Percentiles rank a stretch among this genome's conserved stretches.
phyloP scores from a whole-genome alignment of 2,888 invertebrate species.

The Auanema freiburgensis region DNA sequence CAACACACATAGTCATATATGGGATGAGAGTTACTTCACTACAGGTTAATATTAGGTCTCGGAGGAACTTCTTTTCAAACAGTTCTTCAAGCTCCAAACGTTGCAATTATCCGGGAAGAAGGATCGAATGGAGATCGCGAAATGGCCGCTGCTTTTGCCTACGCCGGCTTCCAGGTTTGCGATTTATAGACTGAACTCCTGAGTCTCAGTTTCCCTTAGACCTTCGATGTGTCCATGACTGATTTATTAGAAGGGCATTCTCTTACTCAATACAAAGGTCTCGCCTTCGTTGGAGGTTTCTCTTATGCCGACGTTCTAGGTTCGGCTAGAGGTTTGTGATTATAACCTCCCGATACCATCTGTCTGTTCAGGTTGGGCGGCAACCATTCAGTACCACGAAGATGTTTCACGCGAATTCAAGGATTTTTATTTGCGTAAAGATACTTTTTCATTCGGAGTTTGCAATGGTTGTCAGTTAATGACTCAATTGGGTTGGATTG shows the following conservation, averaged over 20 bases:
- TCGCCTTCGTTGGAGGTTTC: constrained; percentile 97
- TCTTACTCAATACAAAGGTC: constrained; percentile 69
- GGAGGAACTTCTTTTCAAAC: no score
- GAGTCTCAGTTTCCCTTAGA: constrained; percentile 2
- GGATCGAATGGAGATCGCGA: constrained; percentile 95
- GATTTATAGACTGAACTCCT: no score
- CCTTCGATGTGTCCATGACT: constrained; percentile 73
- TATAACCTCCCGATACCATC: not conserved
- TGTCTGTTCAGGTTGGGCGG: constrained; percentile 81
- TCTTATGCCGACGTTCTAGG: constrained; percentile 97
- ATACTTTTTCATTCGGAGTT: constrained; percentile 94
- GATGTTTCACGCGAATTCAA: constrained; percentile 78
- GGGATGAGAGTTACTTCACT: not conserved
- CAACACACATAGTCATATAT: not conserved
- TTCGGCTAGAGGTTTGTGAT: constrained; percentile 77
- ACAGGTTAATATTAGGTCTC: no score
- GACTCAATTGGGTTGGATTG: constrained; percentile 87
- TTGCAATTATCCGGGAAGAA: constrained; percentile 93
- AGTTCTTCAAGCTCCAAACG: constrained; percentile 67
- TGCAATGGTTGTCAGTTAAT: constrained; percentile 97
- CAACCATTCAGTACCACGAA: constrained; percentile 81
- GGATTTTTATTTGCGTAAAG: constrained; percentile 73
- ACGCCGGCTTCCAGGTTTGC: constrained; percentile 76
- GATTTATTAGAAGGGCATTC: constrained; percentile 45
- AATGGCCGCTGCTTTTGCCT: constrained; percentile 84